Evolutionary conservation across 2,888 invertebrate species (phyloP).

Genomic region (Eupeodes latifasciatus): DNA sequence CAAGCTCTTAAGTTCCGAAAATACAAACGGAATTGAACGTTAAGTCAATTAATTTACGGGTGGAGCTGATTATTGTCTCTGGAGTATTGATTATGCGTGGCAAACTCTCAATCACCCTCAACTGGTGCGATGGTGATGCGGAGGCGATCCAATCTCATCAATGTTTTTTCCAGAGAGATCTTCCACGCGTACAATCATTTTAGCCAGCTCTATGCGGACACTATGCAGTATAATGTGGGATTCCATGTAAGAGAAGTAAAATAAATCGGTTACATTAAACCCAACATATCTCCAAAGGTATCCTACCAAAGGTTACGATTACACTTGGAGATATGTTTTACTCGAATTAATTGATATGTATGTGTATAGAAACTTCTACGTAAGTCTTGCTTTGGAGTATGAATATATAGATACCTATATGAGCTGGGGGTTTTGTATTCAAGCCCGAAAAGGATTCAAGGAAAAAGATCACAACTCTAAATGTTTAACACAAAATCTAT

Average conservation of each 20-base stretch:
- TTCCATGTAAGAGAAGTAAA: not conserved
- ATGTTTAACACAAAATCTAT: not conserved
- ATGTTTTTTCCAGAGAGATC: not conserved
- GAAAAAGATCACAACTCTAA: not conserved
- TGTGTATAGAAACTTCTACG: slow-evolving; percentile 12
- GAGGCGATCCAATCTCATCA: slow-evolving; percentile 13
- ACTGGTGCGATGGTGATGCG: not conserved
- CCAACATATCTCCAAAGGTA: slow-evolving; percentile 23
- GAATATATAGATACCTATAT: no score
- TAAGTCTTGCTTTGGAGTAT: slow-evolving; percentile 17
- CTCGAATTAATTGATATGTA: slow-evolving; percentile 39
- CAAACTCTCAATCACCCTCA: slow-evolving; percentile 1
- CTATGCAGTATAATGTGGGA: not conserved
- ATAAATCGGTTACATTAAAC: slow-evolving; percentile 55
- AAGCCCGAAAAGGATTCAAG: not conserved
- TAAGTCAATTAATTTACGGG: not conserved
- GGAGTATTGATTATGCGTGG: not conserved
- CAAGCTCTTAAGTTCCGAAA: slow-evolving; percentile 11
- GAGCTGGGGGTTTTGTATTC: not conserved
- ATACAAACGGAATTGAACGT: slow-evolving; percentile 10
- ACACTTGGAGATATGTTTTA: slow-evolving; percentile 39
- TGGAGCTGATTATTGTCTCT: not conserved
- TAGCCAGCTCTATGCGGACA: not conserved
- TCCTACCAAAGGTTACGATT: slow-evolving; percentile 34
- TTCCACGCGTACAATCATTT: not conserved